A percentile compares a stretch with the other conserved stretches of the same genome.
Evolutionary conservation across 2,797 vertebrate genomes (phyloP).

Genomic region (Epinephelus coioides): DNA sequence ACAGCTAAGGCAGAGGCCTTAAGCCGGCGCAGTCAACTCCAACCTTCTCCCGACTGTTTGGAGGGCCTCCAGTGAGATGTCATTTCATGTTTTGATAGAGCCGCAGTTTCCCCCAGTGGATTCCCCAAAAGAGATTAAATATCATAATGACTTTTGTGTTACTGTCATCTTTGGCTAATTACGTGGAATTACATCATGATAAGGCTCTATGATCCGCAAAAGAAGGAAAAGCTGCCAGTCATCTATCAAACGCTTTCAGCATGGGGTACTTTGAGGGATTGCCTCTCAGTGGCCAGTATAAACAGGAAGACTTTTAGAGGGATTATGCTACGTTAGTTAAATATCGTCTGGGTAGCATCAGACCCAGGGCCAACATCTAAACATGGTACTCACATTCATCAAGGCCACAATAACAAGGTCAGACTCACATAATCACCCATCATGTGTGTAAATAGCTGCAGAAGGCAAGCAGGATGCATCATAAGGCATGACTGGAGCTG

Average conservation of each 20-base stretch:
- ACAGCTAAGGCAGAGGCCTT: conserved; percentile 61
- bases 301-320: conserved; percentile 59
- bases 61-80: conserved; percentile 64
- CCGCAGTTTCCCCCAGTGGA: conserved; percentile 45
- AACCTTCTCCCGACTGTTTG: conserved; percentile 57
- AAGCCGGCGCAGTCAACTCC: conserved; percentile 50
- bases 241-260: conserved; percentile 67
- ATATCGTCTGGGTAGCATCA: conserved; percentile 50
- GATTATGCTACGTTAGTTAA: conserved; percentile 54
- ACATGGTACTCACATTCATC: conserved; percentile 59
- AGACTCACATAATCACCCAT: conserved; percentile 57
- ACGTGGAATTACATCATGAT: conserved; percentile 81
- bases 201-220: conserved; percentile 55
- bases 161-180: conserved; percentile 82
- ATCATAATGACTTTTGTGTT: conserved; percentile 78
- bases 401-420: conserved; percentile 61
- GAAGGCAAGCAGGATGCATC: conserved; percentile 39
- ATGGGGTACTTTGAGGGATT: conserved; percentile 56
- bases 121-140: conserved; percentile 77
- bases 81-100: conserved; percentile 61
- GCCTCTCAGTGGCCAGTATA: conserved; percentile 47
- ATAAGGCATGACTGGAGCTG: conserved; percentile 20
- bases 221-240: conserved; percentile 67
- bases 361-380: conserved; percentile 55
- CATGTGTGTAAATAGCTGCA: conserved; percentile 51